Percentiles rank a stretch among this genome's conserved stretches.
These are phyloP conservation scores for Pteropus alecto DNA, from an alignment of 2,113 vertebrate genomes.

Conservation along the genomic window DNA sequence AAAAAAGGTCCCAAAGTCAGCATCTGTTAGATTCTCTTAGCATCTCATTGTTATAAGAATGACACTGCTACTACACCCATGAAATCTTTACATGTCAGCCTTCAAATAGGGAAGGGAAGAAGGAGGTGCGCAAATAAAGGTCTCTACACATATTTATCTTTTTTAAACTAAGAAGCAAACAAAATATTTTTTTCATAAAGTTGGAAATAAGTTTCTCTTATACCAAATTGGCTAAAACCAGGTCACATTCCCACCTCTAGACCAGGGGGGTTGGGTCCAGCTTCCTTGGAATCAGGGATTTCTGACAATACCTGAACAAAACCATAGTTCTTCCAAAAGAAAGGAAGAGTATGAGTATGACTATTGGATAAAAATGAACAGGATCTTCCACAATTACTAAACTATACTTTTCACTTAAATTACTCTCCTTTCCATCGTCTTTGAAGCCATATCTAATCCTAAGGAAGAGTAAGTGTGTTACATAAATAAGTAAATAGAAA, in stretches of 20 bases:
- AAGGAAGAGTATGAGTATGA: background rate
- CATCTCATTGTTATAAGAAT: background rate
- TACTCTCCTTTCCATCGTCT: background rate
- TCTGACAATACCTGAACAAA: background rate
- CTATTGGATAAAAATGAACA: background rate
- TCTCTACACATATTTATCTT: background rate
- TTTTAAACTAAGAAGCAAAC: background rate
- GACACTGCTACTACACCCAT: background rate
- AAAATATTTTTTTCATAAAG: background rate
- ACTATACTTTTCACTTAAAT: background rate
- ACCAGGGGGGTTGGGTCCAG: background rate
- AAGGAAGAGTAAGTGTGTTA: background rate
- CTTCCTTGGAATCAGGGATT: background rate
- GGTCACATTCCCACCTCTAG: background rate
- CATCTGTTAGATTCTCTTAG: background rate
- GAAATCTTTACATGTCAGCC: background rate
- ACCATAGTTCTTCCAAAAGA: background rate
- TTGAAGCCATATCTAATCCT: background rate
- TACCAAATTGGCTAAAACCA: background rate
- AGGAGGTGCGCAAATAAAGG: background rate
- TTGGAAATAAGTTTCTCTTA: background rate
- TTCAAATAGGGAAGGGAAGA: background rate
- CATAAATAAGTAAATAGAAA: background rate
- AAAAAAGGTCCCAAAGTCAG: background rate
- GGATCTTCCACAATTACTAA: background rate